Percentiles rank a stretch among this genome's conserved stretches.
These are phyloP conservation scores for Echeneis naucrates DNA, from an alignment of 2,797 vertebrate species.

Conservation along the genomic window DNA sequence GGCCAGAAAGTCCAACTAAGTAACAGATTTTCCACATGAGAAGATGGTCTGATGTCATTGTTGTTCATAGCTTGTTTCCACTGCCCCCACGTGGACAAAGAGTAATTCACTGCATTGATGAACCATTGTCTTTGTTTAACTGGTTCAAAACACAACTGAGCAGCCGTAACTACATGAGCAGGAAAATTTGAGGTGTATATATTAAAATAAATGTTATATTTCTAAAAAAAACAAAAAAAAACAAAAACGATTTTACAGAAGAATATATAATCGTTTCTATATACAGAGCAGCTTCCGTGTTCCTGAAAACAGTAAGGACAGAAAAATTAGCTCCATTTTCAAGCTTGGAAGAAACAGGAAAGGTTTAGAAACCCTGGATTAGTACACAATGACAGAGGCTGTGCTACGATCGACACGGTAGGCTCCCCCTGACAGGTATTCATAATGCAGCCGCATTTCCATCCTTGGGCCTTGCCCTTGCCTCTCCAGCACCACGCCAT, in stretches of 20 bases:
- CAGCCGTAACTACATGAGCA: not conserved
- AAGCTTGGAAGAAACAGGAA: constrained; percentile 1
- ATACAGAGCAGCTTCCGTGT: constrained; percentile 17
- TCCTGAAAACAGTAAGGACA: constrained; percentile 7
- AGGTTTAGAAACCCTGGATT: constrained; percentile 19
- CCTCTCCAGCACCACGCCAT: constrained; percentile 35
- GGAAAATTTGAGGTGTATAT: constrained; percentile 14
- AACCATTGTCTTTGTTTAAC: not conserved
- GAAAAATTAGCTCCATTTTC: not conserved
- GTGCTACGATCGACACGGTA: constrained; percentile 7
- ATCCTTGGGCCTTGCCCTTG: constrained; percentile 10
- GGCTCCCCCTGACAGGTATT: constrained; percentile 21
- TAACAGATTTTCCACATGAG: not conserved
- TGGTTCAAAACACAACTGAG: not conserved
- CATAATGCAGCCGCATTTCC: constrained; percentile 33
- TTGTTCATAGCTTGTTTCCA: not conserved
- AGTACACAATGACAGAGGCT: constrained; percentile 18
- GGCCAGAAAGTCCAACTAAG: not conserved
- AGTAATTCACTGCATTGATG: constrained; percentile 1
- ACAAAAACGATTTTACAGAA: constrained; percentile 17
- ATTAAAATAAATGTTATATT: constrained; percentile 28
- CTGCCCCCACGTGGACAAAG: not conserved
- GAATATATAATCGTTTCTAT: constrained; percentile 23
- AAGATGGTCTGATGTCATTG: not conserved
- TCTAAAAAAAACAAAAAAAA: constrained; percentile 45